Base-by-base conservation (phyloP, 1,140 invertebrate genomes). In the Grapholita molesta region DNA sequence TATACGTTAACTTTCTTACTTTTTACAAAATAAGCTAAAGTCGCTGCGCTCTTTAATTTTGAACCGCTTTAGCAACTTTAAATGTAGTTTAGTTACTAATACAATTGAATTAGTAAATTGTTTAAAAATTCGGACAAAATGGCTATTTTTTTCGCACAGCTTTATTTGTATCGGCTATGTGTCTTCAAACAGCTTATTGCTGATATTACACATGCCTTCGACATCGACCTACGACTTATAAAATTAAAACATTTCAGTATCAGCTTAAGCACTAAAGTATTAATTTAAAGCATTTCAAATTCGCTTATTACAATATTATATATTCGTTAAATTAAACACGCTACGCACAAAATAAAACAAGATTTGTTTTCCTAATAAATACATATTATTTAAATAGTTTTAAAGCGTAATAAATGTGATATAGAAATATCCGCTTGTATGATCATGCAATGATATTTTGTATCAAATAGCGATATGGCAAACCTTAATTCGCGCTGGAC, bases 401-500 rank as follows among this genome's bases (percentile, higher is more conserved):
- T 38, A 68, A 52, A 65, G 18, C 30, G 23, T n/a, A 68, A 21
- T 52, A 18, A 53, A 33, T 69, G 65, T 21, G n/a, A 24, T 33
- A 48, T 42, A n/a, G 68, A 42, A 70, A 42, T 25, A 28, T 32
- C 65, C 64, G 69, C 68, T 69, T 68, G 30, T 52, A 71, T 70
- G 71, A 53, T 70, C 78, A 75, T 79, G 73, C 78, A 74, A 72
- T 73, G 75, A 76, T 82, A 74, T 67, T n/a, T 61, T 61, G 30
- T 68, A 69, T 72, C 72, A 53, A 70, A 76, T 75, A 66, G 72
- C 77, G 71, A 64, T 72, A 75, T 73, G 48, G 55, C 83, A 80
- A 83, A 85, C 83, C 83, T 85, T 74, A 74, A 25, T 67, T 79
- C 70, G 25, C 75, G 76, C 72, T 83, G 78, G 35, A 78, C 57